Conservation (phyloP, 1,140 invertebrate species). For the Zeugodacus cucurbitae region DNA sequence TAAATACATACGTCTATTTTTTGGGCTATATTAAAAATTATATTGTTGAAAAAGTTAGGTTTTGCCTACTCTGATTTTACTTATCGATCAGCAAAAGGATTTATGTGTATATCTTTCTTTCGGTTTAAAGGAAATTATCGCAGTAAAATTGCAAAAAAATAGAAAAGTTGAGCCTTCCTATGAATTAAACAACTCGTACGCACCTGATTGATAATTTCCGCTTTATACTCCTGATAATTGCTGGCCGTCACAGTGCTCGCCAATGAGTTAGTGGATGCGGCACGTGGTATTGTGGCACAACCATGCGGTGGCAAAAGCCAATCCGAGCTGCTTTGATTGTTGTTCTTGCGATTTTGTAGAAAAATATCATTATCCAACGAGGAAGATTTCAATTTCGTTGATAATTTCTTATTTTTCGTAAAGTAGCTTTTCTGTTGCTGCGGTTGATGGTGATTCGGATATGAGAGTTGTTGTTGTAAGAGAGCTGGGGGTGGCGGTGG, state of each 20-base stretch:
- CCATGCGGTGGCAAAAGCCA: constrained; percentile 43
- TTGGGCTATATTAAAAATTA: too few species aligned
- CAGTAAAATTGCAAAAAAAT: neutral
- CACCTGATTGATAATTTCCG: constrained; percentile 64
- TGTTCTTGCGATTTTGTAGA: constrained; percentile 49
- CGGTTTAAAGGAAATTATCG: neutral
- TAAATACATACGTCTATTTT: too few species aligned
- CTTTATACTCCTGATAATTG: constrained; percentile 64
- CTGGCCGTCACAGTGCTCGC: constrained; percentile 60
- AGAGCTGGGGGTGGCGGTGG: neutral
- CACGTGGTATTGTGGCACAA: constrained; percentile 52
- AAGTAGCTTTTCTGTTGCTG: neutral
- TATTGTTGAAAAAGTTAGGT: too few species aligned
- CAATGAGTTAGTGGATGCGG: constrained; percentile 60
- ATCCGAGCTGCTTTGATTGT: constrained; percentile 44
- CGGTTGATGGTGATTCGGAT: constrained; percentile 31
- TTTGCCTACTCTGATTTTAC: too few species aligned
- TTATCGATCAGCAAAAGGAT: too few species aligned
- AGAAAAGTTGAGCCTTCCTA: too few species aligned
- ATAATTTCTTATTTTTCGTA: constrained; percentile 43
- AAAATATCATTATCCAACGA: constrained; percentile 62
- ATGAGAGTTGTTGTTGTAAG: constrained; percentile 44
- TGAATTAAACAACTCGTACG: neutral
- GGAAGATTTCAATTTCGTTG: constrained; percentile 57
- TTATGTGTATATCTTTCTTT: too few species aligned